Percentiles rank a stretch among this genome's conserved stretches.
These are phyloP conservation scores for Leptosomus discolor DNA, from an alignment of 2,113 vertebrate species.

Conservation along the genomic window DNA sequence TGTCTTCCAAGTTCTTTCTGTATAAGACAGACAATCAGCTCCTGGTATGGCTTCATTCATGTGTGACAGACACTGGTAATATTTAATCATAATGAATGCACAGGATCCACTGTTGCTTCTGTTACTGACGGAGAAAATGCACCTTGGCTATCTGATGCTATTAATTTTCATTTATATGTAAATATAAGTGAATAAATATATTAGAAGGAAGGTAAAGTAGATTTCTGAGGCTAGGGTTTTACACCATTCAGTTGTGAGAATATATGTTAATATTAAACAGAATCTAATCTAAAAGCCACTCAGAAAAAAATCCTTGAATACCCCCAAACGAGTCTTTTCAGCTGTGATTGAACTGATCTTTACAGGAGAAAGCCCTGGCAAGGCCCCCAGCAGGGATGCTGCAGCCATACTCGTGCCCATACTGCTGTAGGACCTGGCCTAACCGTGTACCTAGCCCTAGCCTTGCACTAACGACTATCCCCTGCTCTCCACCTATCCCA, in stretches of 20 bases:
- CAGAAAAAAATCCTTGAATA: background rate
- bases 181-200: background rate
- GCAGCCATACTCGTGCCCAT: rapidly evolving
- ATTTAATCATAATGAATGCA: slow-evolving; percentile 5
- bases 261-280: background rate
- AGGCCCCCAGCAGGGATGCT: background rate
- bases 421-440: rapidly evolving
- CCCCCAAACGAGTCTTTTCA: background rate
- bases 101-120: background rate
- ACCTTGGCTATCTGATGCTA: background rate
- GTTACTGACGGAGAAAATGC: background rate
- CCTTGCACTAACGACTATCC: background rate
- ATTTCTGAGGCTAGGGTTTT: background rate
- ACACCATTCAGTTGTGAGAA: background rate
- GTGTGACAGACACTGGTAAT: background rate
- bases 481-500: rapidly evolving
- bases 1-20: background rate
- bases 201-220: background rate
- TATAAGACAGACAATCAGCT: background rate
- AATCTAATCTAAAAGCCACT: background rate
- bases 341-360: background rate
- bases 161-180: slow-evolving; percentile 7
- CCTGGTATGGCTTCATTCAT: background rate
- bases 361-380: background rate
- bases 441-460: background rate